Base-by-base conservation (phyloP, 2,113 vertebrate species). In the Gobio gobio region DNA sequence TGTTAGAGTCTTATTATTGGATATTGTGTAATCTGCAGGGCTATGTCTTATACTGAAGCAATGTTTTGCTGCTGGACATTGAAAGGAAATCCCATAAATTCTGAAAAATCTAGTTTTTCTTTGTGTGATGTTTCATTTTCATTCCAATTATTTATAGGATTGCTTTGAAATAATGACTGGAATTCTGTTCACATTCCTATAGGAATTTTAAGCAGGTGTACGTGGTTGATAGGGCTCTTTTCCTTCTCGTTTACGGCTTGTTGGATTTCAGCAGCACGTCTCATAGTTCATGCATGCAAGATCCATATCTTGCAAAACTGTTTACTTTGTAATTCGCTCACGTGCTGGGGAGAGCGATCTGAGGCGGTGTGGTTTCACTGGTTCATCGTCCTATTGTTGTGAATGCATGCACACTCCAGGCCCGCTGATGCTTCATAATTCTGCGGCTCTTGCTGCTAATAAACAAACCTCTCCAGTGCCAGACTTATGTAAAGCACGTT, bases 301-400 rank as follows among this genome's bases (percentile, higher is more conserved):
- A 84, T 77, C 59, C 59, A 78, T 84, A 77, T 82, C 40, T 64
- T 51, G 83, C 82, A 47, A 84, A 84, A 56, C 45, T 66, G 45
- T 68, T 66, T 84, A 36, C 74, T 84, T 84, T 66, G 59, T 51
- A 84, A 78, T 66, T 84, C 73, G 4, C 43, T 77, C 83, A 84
- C 83, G 83, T 84, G 73, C 45, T 29, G 4, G 43, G 56, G 83
- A 59, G 26, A 61, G 47, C 29, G 86, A 63, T 79, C 43, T 43
- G 66, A 54, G 56, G 81, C 33, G 29, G 22, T 70, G 63, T 26
- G 45, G 26, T 58, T 70, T 49, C 66, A 72, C 13, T 66, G 49
- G 47, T 58, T 58, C 64, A 70, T 70, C 26, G 12, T 22, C 68
- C 61, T 43, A 14, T 79, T 85, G 75, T 70, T 66, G 75, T 68